Base-by-base conservation (phyloP, 2,888 invertebrate genomes). In the Tipula confusa region DNA sequence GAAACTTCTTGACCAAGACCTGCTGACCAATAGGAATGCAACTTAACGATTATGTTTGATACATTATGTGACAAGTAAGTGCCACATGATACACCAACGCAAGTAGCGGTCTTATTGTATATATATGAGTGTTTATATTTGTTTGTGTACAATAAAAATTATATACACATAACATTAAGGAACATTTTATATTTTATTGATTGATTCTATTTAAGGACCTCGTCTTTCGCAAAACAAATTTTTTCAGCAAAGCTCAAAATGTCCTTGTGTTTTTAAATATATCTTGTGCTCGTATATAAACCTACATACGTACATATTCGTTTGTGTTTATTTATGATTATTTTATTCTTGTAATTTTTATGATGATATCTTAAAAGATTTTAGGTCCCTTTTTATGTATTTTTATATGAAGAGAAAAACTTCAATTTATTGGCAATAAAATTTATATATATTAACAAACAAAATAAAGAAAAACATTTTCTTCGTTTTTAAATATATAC, bases 281-380 rank as follows among this genome's bases (percentile, higher is more conserved):
- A n/a, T n/a, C n/a, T n/a, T n/a, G n/a, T n/a, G n/a, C 24, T 13
- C 13, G 28, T 3, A 2, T 79, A 36, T 9, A 11, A 11, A 43
- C 43, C 1, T 43, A 43, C 43, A 43, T 24, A 24, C 24, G 24
- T 64, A 64, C 24, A 9, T 24, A 64, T 64, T 64, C 64, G 64
- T 64, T 64, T 64, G 24, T 64, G 24, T 64, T 64, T 64, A 64
- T 64, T 64, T 64, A 64, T 64, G 18, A 64, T 24, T 18, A n/a
- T n/a, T 64, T 64, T 64, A 64, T 64, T 64, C 24, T 64, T 64
- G 64, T 64, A 80, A 29, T 80, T 80, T n/a, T 80, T 80, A 80
- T 29, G 80, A 80, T 80, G 80, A 80, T 80, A 80, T 80, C 80
- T 80, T 80, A 80, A 80, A 29, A 80, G 29, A 80, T 80, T 80